Conservation (phyloP, 2,113 vertebrate species). For the Hoplias malabaricus region DNA sequence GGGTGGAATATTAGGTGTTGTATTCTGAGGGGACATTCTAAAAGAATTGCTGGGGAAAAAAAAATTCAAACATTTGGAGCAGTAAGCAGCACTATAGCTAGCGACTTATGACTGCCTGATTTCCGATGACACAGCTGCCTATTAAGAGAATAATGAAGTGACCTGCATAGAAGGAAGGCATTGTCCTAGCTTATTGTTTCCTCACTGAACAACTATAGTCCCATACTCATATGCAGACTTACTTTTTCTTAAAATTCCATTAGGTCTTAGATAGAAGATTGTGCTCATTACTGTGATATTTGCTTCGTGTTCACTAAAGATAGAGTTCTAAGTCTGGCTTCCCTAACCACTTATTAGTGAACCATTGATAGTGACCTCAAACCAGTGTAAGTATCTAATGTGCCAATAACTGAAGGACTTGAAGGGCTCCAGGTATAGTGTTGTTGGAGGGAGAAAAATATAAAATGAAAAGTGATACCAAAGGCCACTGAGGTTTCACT, state of each 20-base stretch:
- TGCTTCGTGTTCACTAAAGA: background rate
- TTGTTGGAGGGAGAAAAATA: background rate
- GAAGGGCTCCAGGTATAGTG: background rate
- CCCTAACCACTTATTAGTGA: background rate
- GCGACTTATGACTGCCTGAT: too few species aligned
- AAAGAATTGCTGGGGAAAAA: background rate
- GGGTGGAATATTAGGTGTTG: background rate
- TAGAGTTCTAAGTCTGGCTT: background rate
- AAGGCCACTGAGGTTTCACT: background rate
- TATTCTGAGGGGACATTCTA: slow-evolving; percentile 12
- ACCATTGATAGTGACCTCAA: background rate
- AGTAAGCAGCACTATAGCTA: background rate
- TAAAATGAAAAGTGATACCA: background rate
- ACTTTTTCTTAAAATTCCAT: background rate
- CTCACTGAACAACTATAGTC: background rate
- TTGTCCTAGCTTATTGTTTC: background rate
- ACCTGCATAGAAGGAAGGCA: background rate
- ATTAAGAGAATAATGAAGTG: background rate
- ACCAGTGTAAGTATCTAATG: background rate
- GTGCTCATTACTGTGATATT: background rate
- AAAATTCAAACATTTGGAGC: too few species aligned
- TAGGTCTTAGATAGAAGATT: background rate
- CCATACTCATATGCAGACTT: background rate
- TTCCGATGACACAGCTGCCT: background rate
- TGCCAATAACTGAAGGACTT: background rate